These are phyloP conservation scores for Ursus arctos DNA, from an alignment of 2,113 vertebrate species.

Conservation along the genomic window DNA sequence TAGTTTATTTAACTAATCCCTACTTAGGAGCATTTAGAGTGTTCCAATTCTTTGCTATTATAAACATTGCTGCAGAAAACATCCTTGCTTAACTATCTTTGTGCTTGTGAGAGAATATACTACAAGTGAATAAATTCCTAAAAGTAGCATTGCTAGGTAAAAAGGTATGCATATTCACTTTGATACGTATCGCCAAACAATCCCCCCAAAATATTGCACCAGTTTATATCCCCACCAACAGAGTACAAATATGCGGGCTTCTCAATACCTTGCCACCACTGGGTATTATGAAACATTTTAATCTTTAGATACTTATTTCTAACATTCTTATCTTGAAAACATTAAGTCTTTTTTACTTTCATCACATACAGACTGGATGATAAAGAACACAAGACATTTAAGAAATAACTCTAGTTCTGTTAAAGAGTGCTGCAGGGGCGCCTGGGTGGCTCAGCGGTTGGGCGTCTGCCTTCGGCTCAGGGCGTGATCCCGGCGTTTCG, in stretches of 20 bases:
- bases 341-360: neutral
- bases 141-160: neutral
- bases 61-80: neutral
- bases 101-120: neutral
- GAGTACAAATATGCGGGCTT: neutral
- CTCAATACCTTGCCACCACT: neutral
- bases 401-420: slow-evolving; percentile 23
- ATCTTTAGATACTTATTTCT: neutral
- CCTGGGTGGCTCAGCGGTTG: too few species aligned
- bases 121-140: neutral
- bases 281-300: neutral
- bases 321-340: slow-evolving; percentile 14
- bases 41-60: neutral
- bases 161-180: neutral
- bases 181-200: neutral
- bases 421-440: neutral
- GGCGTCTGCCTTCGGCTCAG: too few species aligned
- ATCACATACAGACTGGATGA: neutral
- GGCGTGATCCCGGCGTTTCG: too few species aligned
- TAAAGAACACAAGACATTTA: neutral
- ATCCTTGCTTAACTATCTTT: neutral
- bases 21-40: neutral
- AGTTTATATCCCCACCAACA: neutral
- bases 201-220: neutral
- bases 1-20: neutral